Base-by-base conservation (phyloP, 2,888 invertebrate species). In the Mythimna albipuncta region DNA sequence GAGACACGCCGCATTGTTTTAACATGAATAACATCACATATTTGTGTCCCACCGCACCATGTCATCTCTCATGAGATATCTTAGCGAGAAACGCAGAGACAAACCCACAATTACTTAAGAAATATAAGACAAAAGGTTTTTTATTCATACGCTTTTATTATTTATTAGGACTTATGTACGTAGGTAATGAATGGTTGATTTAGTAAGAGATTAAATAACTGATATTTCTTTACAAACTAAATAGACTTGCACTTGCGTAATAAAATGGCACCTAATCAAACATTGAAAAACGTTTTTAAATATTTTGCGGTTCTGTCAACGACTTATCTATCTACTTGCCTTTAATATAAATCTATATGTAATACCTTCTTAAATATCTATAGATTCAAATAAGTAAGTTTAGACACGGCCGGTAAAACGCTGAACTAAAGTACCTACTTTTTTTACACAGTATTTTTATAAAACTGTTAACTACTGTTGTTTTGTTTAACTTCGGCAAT, bases 11-110 rank as follows among this genome's bases (percentile, higher is more conserved):
- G 67, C 73, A 76, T 83, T 79, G 72, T 85, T 78, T 75, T 50
- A 65, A 64, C 67, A 66, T 73, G 68, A 85, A 57, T 62, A 82
- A 70, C 63, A 50, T 59, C 68, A 79, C 83, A 79, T 79, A 66
- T 65, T 38, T 69, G 65, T 52, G 79, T 38, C 35, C 21, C 64
- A 59, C n/a, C 26, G 35, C 55, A 65, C 47, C 44, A 41, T 72
- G 26, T 63, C 57, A 75, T 73, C 44, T 58, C 38, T 47, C 16
- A 52, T 57, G 62, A 58, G 79, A 63, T 78, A 70, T 70, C 64
- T 64, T n/a, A 26, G 38, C 10, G n/a, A 44, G 66, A 77, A 70
- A 77, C 41, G 26, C 38, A 58, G 41, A 26, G 21, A 10, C 32
- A 11, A 47, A n/a, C 16, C 65, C 50, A 55, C 19, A 71, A 79